These are phyloP conservation scores for Pyrocephalus nanus DNA, from an alignment of 2,797 vertebrate genomes.

Conservation along the genomic window DNA sequence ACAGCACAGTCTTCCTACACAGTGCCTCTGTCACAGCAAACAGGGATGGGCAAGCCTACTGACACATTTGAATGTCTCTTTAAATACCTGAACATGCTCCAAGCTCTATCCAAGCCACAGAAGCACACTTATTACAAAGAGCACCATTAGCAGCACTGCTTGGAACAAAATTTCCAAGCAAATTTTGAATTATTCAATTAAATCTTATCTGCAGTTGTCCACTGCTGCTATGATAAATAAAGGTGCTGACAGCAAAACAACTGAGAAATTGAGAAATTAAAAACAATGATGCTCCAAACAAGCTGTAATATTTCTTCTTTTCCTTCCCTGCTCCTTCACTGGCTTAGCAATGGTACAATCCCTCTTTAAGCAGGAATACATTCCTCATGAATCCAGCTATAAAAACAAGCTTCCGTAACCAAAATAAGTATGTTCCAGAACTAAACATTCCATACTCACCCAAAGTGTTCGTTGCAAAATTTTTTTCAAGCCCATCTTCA, in stretches of 20 bases:
- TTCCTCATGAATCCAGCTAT: background rate
- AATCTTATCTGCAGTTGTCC: background rate
- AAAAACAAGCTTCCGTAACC: background rate
- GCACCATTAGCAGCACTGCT: background rate
- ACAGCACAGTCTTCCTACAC: background rate
- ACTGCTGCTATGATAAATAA: background rate
- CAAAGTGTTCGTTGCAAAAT: constrained; percentile 87
- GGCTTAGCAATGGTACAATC: background rate
- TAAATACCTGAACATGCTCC: rapidly evolving
- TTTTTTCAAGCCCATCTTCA: constrained; percentile 86
- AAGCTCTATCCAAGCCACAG: background rate
- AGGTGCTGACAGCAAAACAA: background rate
- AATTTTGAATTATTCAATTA: background rate
- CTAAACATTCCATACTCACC: constrained; percentile 69
- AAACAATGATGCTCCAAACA: background rate
- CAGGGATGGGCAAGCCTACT: background rate
- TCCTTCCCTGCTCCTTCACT: background rate
- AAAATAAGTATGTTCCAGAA: background rate
- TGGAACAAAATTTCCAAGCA: background rate
- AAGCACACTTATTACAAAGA: background rate
- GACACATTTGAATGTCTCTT: background rate
- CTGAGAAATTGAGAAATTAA: background rate
- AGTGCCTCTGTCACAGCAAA: background rate
- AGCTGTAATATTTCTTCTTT: background rate
- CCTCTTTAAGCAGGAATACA: background rate